Conservation (phyloP, 2,888 invertebrate genomes). For the Mesopsocus fuscifrons region DNA sequence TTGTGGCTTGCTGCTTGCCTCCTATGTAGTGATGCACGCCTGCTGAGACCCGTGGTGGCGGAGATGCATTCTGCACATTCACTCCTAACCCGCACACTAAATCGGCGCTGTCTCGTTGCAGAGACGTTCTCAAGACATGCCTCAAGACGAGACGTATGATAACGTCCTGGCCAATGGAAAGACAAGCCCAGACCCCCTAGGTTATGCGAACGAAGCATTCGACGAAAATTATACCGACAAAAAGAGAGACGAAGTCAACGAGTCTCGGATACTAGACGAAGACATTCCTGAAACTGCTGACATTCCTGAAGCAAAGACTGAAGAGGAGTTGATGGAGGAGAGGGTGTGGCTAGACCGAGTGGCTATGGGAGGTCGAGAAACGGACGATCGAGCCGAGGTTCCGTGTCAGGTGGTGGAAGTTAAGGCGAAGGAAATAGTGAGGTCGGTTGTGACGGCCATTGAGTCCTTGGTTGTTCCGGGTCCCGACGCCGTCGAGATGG, state of each 20-base stretch:
- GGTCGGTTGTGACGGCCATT: constrained; percentile 35
- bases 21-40: no score
- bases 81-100: no score
- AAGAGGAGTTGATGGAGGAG: constrained; percentile 8
- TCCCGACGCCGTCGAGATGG: constrained; percentile 27
- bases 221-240: constrained; percentile 1
- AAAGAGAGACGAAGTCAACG: constrained; percentile 19
- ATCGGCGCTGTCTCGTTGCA: constrained; percentile 7
- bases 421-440: constrained; percentile 45
- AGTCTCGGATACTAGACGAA: constrained; percentile 17
- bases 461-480: constrained; percentile 23
- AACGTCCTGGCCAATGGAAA: constrained; percentile 3
- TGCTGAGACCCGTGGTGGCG: no score
- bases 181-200: not conserved
- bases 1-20: no score
- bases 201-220: constrained; percentile 4
- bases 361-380: constrained; percentile 16
- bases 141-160: constrained; percentile 2
- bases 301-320: constrained; percentile 20
- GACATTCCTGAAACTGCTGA: constrained; percentile 20
- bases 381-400: constrained; percentile 19
- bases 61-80: no score
- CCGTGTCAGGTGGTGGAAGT: constrained; percentile 45
- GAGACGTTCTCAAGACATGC: not conserved
- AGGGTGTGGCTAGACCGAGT: not conserved